Evolutionary conservation across 2,113 vertebrate genomes (phyloP).

Genomic region (Paradoxurus hermaphroditus): DNA sequence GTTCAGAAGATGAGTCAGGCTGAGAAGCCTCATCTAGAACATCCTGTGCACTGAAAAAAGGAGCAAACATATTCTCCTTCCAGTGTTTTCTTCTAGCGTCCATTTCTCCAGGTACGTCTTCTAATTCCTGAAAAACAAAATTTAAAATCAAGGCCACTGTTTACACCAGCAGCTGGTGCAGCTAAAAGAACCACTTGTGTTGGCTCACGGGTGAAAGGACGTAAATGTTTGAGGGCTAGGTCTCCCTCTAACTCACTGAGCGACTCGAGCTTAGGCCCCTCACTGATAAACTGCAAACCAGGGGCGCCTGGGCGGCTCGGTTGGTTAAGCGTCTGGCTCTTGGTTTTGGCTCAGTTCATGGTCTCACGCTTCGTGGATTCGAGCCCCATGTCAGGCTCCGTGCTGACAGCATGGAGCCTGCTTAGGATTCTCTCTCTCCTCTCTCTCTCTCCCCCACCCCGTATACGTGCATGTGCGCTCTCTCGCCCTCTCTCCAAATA

Average conservation of each 20-base stretch:
- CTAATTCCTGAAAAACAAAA: constrained; percentile 29
- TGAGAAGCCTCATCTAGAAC: constrained; percentile 55
- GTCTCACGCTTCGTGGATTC: too few relatives aligned
- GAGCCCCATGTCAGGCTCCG: too few relatives aligned
- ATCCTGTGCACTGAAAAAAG: constrained; percentile 67
- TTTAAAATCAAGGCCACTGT: constrained; percentile 45
- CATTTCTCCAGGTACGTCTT: constrained; percentile 48
- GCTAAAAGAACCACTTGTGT: constrained; percentile 2
- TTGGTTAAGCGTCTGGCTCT: too few relatives aligned
- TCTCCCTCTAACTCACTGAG: background rate
- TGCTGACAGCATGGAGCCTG: too few relatives aligned
- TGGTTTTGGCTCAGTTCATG: too few relatives aligned
- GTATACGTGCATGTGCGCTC: too few relatives aligned
- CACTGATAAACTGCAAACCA: background rate
- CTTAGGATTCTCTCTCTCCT: too few relatives aligned
- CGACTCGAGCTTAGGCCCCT: background rate
- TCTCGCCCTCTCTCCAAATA: too few relatives aligned
- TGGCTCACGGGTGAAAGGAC: background rate
- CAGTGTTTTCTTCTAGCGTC: constrained; percentile 65
- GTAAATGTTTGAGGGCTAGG: background rate
- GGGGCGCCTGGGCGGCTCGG: too few relatives aligned
- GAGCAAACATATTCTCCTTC: constrained; percentile 74
- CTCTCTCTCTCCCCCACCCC: too few relatives aligned
- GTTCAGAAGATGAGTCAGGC: constrained; percentile 67
- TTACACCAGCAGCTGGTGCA: background rate